Evolutionary conservation across 2,113 vertebrate genomes (phyloP).

Genomic region (Eulemur macaco): DNA sequence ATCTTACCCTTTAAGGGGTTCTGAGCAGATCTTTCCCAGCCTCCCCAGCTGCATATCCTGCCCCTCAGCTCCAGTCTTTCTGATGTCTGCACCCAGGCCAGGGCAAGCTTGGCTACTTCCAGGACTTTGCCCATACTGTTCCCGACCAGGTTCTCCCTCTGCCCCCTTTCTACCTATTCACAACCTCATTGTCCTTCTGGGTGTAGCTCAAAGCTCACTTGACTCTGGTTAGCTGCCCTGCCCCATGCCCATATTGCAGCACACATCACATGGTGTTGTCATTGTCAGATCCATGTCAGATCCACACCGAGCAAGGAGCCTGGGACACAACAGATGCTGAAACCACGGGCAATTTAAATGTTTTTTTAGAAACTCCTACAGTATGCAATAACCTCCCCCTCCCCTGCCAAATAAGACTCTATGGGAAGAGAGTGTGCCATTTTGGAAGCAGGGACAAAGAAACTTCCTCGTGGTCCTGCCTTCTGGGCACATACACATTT

Average conservation of each 20-base stretch:
- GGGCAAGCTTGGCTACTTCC: neutral
- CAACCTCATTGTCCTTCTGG: neutral
- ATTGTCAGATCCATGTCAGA: neutral
- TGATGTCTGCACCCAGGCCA: neutral
- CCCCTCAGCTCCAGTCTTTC: neutral
- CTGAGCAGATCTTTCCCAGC: neutral
- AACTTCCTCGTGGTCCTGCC: neutral
- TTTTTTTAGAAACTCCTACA: neutral
- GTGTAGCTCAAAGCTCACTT: neutral
- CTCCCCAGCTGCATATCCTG: neutral
- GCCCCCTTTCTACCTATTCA: neutral
- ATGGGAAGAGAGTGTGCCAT: neutral
- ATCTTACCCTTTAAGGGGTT: neutral
- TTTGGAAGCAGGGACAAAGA: neutral
- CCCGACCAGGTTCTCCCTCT: neutral
- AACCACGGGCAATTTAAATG: neutral
- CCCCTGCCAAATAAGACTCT: neutral
- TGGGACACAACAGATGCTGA: neutral
- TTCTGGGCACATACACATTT: neutral
- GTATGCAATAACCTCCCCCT: neutral
- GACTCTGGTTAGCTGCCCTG: neutral
- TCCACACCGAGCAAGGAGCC: neutral
- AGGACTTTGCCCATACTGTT: neutral
- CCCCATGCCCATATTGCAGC: neutral
- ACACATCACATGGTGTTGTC: neutral